phyloP scores from a whole-genome alignment of 1,140 invertebrate genomes.

The Holcopasites calliopsidis region DNA sequence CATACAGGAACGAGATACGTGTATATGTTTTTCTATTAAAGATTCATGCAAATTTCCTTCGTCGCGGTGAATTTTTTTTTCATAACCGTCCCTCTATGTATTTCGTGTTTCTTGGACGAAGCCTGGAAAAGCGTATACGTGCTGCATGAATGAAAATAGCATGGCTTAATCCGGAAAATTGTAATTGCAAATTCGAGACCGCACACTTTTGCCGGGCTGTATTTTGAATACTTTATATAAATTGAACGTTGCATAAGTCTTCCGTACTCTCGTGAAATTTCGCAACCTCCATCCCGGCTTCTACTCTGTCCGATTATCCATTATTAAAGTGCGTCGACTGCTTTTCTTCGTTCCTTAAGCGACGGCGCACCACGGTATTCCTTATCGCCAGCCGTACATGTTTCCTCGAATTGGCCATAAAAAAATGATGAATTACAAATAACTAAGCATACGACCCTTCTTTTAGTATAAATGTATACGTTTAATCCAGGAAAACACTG shows the following conservation, averaged over 20 bases:
- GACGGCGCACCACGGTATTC: background rate
- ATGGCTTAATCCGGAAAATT: conserved; percentile 32
- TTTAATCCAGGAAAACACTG: no score
- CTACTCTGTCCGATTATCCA: background rate
- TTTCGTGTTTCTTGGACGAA: background rate
- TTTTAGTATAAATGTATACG: no score
- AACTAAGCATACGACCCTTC: no score
- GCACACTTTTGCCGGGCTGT: conserved; percentile 1
- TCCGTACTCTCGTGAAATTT: conserved; percentile 12
- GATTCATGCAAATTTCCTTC: no score
- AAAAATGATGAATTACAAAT: no score
- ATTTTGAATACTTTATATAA: conserved; percentile 48
- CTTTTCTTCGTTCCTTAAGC: background rate
- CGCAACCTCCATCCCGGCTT: conserved; percentile 14
- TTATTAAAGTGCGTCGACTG: conserved; percentile 17
- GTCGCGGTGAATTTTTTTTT: background rate
- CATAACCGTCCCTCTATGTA: background rate
- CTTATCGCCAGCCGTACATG: background rate
- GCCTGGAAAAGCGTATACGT: background rate
- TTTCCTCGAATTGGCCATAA: background rate
- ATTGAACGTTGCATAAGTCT: conserved; percentile 36
- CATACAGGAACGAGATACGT: background rate
- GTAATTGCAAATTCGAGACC: conserved; percentile 26
- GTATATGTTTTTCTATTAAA: background rate
- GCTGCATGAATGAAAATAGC: background rate